Percentiles rank a stretch among this genome's conserved stretches.
These are phyloP conservation scores for Zosterops hypoxanthus DNA, from an alignment of 2,113 vertebrate genomes.

Conservation along the genomic window DNA sequence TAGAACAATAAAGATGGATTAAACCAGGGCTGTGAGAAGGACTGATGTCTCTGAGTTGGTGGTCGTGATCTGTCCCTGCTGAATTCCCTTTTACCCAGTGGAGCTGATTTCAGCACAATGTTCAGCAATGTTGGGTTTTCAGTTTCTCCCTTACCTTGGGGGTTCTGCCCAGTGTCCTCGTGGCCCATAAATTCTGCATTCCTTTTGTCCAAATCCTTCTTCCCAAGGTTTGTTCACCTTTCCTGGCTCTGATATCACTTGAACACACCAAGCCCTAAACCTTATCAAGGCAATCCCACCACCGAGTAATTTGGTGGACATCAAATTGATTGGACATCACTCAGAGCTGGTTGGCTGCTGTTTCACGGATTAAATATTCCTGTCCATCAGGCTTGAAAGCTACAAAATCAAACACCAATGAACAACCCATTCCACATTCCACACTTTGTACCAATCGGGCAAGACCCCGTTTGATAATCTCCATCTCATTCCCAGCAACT, in stretches of 20 bases:
- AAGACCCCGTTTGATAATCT: background rate
- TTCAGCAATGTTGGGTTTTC: background rate
- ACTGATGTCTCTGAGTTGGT: background rate
- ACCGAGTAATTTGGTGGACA: background rate
- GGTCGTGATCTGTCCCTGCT: background rate
- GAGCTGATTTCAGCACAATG: background rate
- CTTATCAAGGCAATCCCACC: background rate
- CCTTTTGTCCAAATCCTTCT: background rate
- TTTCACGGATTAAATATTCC: background rate
- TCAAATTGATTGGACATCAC: background rate
- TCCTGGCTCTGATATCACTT: too few relatives aligned
- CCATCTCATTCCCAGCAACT: background rate
- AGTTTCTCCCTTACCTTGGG: background rate
- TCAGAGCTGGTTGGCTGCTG: too few relatives aligned
- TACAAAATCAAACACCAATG: background rate
- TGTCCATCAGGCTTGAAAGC: background rate
- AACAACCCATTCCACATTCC: background rate
- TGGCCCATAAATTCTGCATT: rapidly evolving
- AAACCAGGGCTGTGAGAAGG: rapidly evolving
- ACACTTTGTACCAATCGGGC: background rate
- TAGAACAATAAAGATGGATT: background rate
- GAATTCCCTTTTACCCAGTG: background rate
- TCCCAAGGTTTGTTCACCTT: background rate
- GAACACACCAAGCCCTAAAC: background rate
- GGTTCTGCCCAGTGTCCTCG: background rate